Evolutionary conservation across 2,888 invertebrate genomes (phyloP).

Genomic region (Exephanes ischioxanthus): DNA sequence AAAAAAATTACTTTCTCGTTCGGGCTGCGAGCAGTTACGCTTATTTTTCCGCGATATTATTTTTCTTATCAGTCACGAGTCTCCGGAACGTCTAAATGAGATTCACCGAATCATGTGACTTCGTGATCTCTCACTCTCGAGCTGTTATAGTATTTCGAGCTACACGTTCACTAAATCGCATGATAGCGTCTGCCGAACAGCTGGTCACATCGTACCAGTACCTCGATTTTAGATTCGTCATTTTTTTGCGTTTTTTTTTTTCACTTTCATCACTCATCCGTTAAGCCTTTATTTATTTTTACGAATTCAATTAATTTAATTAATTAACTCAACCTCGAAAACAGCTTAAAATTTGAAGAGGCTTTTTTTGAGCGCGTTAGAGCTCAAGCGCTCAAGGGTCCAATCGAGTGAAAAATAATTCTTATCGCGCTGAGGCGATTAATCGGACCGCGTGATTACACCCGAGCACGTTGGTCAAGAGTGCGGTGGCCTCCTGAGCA

Average conservation of each 20-base stretch:
- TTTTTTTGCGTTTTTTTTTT: neutral
- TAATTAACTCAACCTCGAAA: no score
- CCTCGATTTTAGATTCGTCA: constrained; percentile 1
- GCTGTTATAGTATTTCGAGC: constrained; percentile 2
- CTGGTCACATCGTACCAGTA: constrained; percentile 30
- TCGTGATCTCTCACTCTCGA: constrained; percentile 34
- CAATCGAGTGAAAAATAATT: constrained; percentile 32
- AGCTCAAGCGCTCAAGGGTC: constrained; percentile 42
- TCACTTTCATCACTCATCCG: neutral
- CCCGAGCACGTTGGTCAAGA: constrained; percentile 45
- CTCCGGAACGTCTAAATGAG: constrained; percentile 62
- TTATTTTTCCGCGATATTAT: constrained; percentile 42
- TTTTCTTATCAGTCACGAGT: constrained; percentile 64
- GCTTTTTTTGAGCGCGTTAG: neutral
- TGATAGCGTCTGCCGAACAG: constrained; percentile 56
- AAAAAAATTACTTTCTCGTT: neutral
- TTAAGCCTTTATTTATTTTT: no score
- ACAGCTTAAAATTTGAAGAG: no score
- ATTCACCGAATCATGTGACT: constrained; percentile 61
- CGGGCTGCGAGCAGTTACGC: neutral
- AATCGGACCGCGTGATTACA: constrained; percentile 34
- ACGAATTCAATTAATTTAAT: no score
- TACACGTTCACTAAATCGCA: constrained; percentile 34
- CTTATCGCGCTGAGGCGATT: constrained; percentile 48
- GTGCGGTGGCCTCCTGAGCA: constrained; percentile 25